Evolutionary conservation across 2,888 invertebrate species (phyloP), one percentile per base, ranked within the genome.

Genomic region (Aleiodes leptofemur): DNA sequence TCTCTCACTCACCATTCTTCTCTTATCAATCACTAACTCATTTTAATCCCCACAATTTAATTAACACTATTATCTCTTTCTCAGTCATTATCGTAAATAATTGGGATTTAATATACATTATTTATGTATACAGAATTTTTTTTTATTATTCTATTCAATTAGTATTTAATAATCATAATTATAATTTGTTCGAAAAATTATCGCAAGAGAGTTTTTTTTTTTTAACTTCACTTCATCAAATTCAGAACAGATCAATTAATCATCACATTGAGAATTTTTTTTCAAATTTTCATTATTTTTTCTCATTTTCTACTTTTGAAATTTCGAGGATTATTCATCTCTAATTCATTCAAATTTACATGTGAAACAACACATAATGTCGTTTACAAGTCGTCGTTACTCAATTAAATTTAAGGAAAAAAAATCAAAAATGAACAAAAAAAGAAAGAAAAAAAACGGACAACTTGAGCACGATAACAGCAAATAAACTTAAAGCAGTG

Each of bases 401-500:
- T 29, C 29, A 43, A 43, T 64, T 13, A 23, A 64, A 64, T 64
- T 64, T 14, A 16, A 14, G 48, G 16, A n/a, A 8, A 34, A 14
- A 14, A 64, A 23, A 16, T 23, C 23, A 4, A 3, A 14, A 48
- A 43, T 34, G 34, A 64, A 64, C 11, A 11, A 23, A 38, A 61
- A n/a, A 61, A n/a, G n/a, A 8, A 38, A 14, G 38, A 14, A 55
- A 61, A 38, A 38, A 61, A 34, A 53, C 56, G 29, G 43, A 69
- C 56, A 69, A 69, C 69, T 69, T 56, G 56, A 53, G 53, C 43
- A 38, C 69, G 56, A 69, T 56, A 64, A 69, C 69, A 69, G 55
- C 38, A 53, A 56, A 53, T 56, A 69, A 69, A 69, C 56, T 69
- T 56, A 55, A 69, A 56, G 34, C 50, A 69, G 53, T 69, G 69